phyloP scores from a whole-genome alignment of 2,797 vertebrate species.

The Spinus olivaceus region DNA sequence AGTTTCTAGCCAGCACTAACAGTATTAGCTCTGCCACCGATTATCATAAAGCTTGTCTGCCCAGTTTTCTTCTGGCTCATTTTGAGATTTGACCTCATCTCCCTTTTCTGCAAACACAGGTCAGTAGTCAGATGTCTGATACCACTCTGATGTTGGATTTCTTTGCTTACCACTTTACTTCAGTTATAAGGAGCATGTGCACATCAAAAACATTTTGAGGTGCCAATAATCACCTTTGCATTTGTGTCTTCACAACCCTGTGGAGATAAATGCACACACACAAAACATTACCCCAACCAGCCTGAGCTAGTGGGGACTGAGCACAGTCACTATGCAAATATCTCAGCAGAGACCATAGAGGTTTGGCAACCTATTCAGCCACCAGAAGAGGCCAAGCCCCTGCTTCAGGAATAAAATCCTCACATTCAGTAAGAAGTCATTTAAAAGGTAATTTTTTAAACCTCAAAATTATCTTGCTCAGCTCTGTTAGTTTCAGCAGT shows the following conservation, averaged over 20 bases:
- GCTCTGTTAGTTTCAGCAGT: background rate
- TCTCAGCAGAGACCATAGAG: background rate
- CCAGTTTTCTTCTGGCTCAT: background rate
- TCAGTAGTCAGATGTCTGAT: background rate
- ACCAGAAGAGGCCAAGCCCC: background rate
- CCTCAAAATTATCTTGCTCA: background rate
- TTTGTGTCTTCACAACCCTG: background rate
- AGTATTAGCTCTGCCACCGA: background rate
- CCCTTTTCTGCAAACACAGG: background rate
- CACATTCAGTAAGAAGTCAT: background rate
- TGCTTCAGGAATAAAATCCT: background rate
- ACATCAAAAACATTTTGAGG: background rate
- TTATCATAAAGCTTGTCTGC: background rate
- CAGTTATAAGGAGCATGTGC: background rate
- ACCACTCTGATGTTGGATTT: background rate
- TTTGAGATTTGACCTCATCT: background rate
- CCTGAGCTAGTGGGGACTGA: background rate
- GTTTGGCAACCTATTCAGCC: background rate
- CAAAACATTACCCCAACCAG: background rate
- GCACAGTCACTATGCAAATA: background rate
- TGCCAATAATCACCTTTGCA: background rate
- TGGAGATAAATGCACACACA: background rate
- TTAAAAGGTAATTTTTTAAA: background rate
- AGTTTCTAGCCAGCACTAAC: background rate
- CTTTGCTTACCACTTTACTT: background rate